Percentiles rank a stretch among this genome's conserved stretches.
Conservation (phyloP, 1,140 invertebrate species). For the Coenobita brevimanus region DNA sequence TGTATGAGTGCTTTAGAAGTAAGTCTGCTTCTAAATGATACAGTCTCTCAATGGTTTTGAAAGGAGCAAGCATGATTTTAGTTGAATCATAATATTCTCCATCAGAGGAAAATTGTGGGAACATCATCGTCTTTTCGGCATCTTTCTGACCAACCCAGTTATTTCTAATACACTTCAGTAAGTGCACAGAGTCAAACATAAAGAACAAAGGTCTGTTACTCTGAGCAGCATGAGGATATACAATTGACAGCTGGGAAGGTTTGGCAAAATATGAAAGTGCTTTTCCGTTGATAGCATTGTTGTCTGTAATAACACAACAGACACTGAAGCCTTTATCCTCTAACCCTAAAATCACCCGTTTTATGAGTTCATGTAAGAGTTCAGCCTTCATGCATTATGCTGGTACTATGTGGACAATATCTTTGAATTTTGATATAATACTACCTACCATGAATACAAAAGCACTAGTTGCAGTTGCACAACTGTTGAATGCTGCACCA, state of each 20-base stretch:
- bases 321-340: conserved; percentile 19
- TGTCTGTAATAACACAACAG: conserved; percentile 12
- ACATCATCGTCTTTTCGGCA: background rate
- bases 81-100: no score
- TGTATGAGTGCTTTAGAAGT: conserved; percentile 57
- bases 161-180: conserved; percentile 11
- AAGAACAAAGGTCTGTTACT: background rate
- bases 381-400: conserved; percentile 44
- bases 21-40: conserved; percentile 1
- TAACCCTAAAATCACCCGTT: no score
- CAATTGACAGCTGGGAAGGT: conserved; percentile 29
- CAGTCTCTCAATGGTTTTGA: background rate
- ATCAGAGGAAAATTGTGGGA: no score
- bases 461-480: conserved; percentile 50
- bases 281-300: conserved; percentile 28
- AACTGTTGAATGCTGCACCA: conserved; percentile 54
- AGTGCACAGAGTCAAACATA: no score
- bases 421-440: no score
- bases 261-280: conserved; percentile 8
- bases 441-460: conserved; percentile 68
- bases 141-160: conserved; percentile 27
- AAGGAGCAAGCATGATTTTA: background rate
- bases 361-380: no score
- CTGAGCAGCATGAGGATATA: background rate
- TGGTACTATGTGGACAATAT: conserved; percentile 55